Percentiles rank a stretch among this genome's conserved stretches.
Conservation (phyloP, 2,888 invertebrate genomes). For the Leucania comma region DNA sequence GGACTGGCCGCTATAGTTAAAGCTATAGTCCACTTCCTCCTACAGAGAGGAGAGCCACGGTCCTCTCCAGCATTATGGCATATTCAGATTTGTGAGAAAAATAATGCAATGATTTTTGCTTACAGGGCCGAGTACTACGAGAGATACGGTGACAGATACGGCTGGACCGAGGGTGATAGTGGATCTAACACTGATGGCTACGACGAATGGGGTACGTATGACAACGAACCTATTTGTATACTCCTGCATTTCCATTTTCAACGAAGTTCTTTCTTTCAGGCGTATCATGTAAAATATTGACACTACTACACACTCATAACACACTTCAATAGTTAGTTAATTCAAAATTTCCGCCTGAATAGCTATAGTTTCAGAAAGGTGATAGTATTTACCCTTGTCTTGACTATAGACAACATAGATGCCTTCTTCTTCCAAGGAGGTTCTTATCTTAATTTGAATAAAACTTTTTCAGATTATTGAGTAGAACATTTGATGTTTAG, state of each 20-base stretch:
- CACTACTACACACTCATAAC: background rate
- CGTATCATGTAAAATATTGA: background rate
- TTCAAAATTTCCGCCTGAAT: background rate
- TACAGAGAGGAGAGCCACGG: background rate
- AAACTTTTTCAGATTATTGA: constrained; percentile 47
- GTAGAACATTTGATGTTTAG: constrained; percentile 57
- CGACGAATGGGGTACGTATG: constrained; percentile 43
- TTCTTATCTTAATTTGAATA: constrained; percentile 17
- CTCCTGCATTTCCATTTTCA: background rate
- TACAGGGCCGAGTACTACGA: constrained; percentile 24
- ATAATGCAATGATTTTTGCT: constrained; percentile 3
- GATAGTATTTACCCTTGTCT: background rate
- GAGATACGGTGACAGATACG: background rate
- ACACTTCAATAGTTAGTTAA: background rate
- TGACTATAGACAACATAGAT: background rate
- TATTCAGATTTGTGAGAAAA: background rate
- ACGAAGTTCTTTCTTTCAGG: background rate
- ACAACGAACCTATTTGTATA: background rate
- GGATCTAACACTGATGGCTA: constrained; percentile 47
- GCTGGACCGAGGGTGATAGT: constrained; percentile 36
- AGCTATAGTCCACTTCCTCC: background rate
- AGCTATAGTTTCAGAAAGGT: background rate
- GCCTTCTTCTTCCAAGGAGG: constrained; percentile 25
- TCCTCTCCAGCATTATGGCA: background rate
- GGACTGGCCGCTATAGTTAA: too few species aligned